Percentiles rank a stretch among this genome's conserved stretches.
These are phyloP conservation scores for Lysandra coridon DNA, from an alignment of 2,888 invertebrate genomes.

Conservation along the genomic window DNA sequence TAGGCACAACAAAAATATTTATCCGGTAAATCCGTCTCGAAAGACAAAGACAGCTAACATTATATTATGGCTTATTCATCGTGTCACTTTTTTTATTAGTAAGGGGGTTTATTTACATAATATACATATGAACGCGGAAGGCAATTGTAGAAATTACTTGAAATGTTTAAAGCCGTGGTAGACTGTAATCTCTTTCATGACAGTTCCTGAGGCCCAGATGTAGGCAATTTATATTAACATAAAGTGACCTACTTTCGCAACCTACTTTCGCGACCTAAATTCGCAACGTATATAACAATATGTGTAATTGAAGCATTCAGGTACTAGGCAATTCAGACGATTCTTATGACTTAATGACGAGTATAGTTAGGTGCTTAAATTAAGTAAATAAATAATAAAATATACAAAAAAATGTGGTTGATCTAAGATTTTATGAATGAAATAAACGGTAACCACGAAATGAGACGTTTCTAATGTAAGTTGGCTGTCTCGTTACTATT, in stretches of 20 bases:
- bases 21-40: no score
- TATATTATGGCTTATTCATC: no score
- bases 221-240: neutral
- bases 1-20: no score
- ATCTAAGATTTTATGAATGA: slow-evolving; percentile 1
- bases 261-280: neutral
- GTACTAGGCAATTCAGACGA: slow-evolving; percentile 32
- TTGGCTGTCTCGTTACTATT: slow-evolving; percentile 7
- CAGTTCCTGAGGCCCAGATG: neutral
- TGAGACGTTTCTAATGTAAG: slow-evolving; percentile 8
- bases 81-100: neutral
- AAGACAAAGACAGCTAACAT: no score
- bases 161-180: neutral
- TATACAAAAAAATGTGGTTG: slow-evolving; percentile 33
- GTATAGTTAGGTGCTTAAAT: slow-evolving; percentile 32
- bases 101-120: no score
- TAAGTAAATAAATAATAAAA: slow-evolving; percentile 33
- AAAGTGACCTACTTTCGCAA: neutral
- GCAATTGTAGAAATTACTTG: neutral
- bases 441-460: slow-evolving; percentile 7
- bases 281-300: neutral
- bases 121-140: no score
- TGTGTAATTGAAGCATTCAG: slow-evolving; percentile 5
- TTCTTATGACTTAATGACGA: slow-evolving; percentile 42
- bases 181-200: neutral